Conservation (phyloP, 2,888 invertebrate genomes). For the Ptilodon capucinus region DNA sequence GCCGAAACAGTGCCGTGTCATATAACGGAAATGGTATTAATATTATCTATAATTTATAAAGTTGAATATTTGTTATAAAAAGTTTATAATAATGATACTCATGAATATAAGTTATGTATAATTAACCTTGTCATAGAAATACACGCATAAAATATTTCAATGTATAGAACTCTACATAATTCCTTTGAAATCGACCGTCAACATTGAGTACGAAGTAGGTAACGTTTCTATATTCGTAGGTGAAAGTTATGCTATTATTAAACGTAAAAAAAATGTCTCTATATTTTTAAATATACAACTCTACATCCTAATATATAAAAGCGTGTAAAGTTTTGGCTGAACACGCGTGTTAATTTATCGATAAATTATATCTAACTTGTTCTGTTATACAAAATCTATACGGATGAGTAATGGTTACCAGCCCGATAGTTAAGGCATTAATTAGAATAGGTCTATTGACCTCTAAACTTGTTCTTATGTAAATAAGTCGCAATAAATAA, state of each 20-base stretch:
- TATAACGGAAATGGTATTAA: too few relatives aligned
- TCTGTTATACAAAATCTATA: conserved; percentile 35
- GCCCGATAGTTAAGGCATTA: conserved; percentile 42
- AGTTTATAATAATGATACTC: too few relatives aligned
- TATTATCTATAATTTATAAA: too few relatives aligned
- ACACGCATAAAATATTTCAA: background rate
- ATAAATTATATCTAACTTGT: conserved; percentile 9
- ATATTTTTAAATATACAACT: too few relatives aligned
- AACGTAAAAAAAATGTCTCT: too few relatives aligned
- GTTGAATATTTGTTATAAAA: too few relatives aligned
- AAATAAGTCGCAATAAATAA: background rate
- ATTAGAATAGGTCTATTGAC: conserved; percentile 45
- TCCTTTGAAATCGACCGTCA: background rate
- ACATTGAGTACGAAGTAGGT: background rate
- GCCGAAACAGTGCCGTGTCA: too few relatives aligned
- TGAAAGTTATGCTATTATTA: background rate
- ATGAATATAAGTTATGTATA: too few relatives aligned
- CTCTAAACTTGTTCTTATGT: conserved; percentile 6
- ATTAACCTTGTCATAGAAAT: background rate
- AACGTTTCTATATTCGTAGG: background rate
- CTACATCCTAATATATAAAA: background rate
- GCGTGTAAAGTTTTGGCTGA: background rate
- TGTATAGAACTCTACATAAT: background rate
- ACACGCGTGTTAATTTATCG: background rate
- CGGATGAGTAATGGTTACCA: conserved; percentile 41